These are phyloP conservation scores for Oxyruncus cristatus DNA, from an alignment of 2,113 vertebrate species.

Conservation along the genomic window DNA sequence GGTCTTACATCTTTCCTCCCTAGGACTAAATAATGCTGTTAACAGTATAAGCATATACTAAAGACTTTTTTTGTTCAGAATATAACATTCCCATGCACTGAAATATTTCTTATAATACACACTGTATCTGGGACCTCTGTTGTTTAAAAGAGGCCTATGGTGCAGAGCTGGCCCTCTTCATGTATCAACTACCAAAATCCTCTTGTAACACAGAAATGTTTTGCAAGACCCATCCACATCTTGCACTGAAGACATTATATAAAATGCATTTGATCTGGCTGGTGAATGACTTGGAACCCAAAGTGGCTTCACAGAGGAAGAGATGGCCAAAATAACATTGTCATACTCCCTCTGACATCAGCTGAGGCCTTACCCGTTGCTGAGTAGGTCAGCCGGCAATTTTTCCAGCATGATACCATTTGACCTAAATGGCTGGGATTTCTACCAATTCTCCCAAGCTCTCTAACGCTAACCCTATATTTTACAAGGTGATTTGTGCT, in stretches of 20 bases:
- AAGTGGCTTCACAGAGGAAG: slow-evolving; percentile 1
- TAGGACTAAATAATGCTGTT: neutral
- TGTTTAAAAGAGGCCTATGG: neutral
- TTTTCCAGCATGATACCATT: neutral
- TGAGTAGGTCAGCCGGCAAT: slow-evolving; percentile 18
- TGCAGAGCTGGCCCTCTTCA: neutral
- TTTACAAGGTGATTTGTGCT: neutral
- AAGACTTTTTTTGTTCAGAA: neutral
- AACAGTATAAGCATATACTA: neutral
- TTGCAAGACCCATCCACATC: slow-evolving; percentile 7
- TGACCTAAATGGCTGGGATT: slow-evolving; percentile 4
- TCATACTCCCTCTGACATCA: slow-evolving; percentile 35
- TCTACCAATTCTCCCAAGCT: neutral
- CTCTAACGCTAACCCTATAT: neutral
- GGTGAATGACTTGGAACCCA: slow-evolving; percentile 16
- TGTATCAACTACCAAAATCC: neutral
- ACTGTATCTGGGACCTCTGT: neutral
- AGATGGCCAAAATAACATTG: neutral
- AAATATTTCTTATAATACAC: neutral
- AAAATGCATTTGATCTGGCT: neutral
- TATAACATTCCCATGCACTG: neutral
- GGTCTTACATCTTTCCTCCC: neutral
- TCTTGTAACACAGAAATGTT: slow-evolving; percentile 44
- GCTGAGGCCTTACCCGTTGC: slow-evolving; percentile 13
- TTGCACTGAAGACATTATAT: slow-evolving; percentile 22